Evolutionary conservation across 2,797 vertebrate genomes (phyloP).

Genomic region (Galaxias olidus): DNA sequence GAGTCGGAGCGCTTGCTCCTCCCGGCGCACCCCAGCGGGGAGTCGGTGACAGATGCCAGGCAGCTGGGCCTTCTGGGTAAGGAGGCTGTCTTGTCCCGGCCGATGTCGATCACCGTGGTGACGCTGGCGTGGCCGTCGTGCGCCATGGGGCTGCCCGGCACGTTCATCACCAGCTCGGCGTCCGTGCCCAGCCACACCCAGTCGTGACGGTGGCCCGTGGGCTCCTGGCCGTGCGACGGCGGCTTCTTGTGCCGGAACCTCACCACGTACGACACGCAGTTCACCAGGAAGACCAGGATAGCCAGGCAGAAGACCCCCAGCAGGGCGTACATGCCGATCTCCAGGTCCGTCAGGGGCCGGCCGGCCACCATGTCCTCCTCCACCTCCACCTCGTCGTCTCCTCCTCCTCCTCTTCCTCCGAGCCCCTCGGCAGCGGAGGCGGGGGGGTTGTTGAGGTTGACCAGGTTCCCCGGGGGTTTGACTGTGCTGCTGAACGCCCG

Average conservation of each 20-base stretch:
- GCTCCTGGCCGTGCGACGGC: slow-evolving; percentile 83
- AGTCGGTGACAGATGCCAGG: slow-evolving; percentile 65
- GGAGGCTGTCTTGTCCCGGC: slow-evolving; percentile 78
- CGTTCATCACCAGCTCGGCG: slow-evolving; percentile 85
- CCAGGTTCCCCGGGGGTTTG: slow-evolving; percentile 74
- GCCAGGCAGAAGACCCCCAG: slow-evolving; percentile 93
- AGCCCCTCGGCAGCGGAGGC: slow-evolving; percentile 79
- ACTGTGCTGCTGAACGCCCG: slow-evolving; percentile 60
- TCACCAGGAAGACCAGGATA: slow-evolving; percentile 92
- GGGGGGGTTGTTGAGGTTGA: slow-evolving; percentile 83
- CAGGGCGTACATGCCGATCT: slow-evolving; percentile 94
- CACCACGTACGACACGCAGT: slow-evolving; percentile 87
- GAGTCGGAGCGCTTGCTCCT: slow-evolving; percentile 75
- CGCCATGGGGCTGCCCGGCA: slow-evolving; percentile 76
- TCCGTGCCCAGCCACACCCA: slow-evolving; percentile 92
- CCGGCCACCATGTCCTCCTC: slow-evolving; percentile 61
- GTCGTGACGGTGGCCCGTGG: slow-evolving; percentile 86
- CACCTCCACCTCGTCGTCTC: slow-evolving; percentile 35
- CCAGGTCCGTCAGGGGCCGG: slow-evolving; percentile 87
- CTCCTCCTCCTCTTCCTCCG: slow-evolving; percentile 58
- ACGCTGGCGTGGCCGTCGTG: slow-evolving; percentile 71
- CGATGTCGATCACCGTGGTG: slow-evolving; percentile 85
- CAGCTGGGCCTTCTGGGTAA: slow-evolving; percentile 75
- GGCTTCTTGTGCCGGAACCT: slow-evolving; percentile 86
- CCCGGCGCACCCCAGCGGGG: slow-evolving; percentile 69